Evolutionary conservation across 1,140 invertebrate species (phyloP).

Genomic region (Sarcophaga bullata): DNA sequence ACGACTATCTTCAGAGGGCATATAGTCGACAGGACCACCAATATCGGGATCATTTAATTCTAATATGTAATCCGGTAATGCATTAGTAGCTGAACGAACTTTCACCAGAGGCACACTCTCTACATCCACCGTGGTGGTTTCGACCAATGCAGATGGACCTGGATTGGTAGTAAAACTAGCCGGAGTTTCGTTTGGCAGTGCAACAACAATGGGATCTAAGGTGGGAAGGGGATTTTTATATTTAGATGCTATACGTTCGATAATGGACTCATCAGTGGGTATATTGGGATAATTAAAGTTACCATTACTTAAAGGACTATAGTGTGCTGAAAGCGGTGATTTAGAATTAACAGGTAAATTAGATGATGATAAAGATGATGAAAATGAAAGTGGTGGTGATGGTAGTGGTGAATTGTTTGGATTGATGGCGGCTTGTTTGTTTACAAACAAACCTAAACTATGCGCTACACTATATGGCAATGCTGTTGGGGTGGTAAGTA

Average conservation of each 20-base stretch:
- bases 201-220: constrained; percentile 63
- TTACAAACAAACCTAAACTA: constrained; percentile 8
- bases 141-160: constrained; percentile 40
- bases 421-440: neutral
- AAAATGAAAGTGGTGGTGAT: constrained; percentile 34
- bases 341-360: constrained; percentile 44
- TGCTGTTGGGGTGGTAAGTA: neutral
- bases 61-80: constrained; percentile 54
- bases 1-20: constrained; percentile 49
- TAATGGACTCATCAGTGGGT: constrained; percentile 44
- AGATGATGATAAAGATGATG: constrained; percentile 47
- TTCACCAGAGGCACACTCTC: constrained; percentile 56
- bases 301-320: constrained; percentile 43
- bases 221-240: constrained; percentile 61
- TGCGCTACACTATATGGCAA: neutral
- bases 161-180: constrained; percentile 22
- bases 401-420: constrained; percentile 45
- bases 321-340: constrained; percentile 37
- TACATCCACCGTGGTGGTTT: constrained; percentile 53
- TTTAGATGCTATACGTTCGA: constrained; percentile 49
- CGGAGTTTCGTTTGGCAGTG: constrained; percentile 46
- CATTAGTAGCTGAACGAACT: constrained; percentile 35
- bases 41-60: constrained; percentile 59
- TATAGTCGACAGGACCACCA: constrained; percentile 56
- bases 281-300: constrained; percentile 48